phyloP scores from a whole-genome alignment of 2,797 vertebrate genomes.

The Arrhamphus sclerolepis region DNA sequence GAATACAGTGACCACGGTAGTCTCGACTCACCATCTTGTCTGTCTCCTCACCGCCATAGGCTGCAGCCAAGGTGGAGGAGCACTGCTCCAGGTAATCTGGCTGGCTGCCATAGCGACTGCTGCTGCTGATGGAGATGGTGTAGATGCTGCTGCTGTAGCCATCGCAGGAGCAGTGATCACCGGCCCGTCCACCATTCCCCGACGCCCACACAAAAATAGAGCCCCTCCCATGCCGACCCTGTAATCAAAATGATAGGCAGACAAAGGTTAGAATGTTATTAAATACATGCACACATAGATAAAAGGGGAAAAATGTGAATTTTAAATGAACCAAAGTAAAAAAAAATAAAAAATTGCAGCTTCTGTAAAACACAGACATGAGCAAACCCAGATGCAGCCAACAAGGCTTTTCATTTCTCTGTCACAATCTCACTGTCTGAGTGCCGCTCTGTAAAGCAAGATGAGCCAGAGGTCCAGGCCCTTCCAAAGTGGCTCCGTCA shows the following conservation, averaged over 20 bases:
- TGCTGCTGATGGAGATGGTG: slow-evolving; percentile 93
- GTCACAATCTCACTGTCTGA: slow-evolving; percentile 68
- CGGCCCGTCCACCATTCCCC: slow-evolving; percentile 89
- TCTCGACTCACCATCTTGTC: slow-evolving; percentile 86
- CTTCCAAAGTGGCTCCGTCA: slow-evolving; percentile 91
- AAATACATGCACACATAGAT: too few species aligned
- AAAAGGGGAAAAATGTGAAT: too few species aligned
- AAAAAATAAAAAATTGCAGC: slow-evolving; percentile 35
- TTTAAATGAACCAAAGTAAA: too few species aligned
- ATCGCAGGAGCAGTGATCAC: slow-evolving; percentile 95
- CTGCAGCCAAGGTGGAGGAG: slow-evolving; percentile 89
- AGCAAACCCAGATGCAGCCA: slow-evolving; percentile 18
- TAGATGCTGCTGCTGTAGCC: slow-evolving; percentile 96
- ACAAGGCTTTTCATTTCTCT: not conserved
- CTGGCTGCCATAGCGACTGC: slow-evolving; percentile 81
- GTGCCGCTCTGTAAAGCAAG: slow-evolving; percentile 89
- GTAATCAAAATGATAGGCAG: slow-evolving; percentile 31
- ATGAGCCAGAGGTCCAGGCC: slow-evolving; percentile 89
- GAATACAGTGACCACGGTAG: not conserved
- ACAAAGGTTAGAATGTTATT: too few species aligned
- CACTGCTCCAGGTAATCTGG: slow-evolving; percentile 92
- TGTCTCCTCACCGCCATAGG: slow-evolving; percentile 86
- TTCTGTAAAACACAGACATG: not conserved
- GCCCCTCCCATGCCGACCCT: slow-evolving; percentile 88
- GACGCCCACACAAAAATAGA: slow-evolving; percentile 96